These are phyloP conservation scores for Cosmia trapezina DNA, from an alignment of 2,888 invertebrate genomes.

Conservation along the genomic window DNA sequence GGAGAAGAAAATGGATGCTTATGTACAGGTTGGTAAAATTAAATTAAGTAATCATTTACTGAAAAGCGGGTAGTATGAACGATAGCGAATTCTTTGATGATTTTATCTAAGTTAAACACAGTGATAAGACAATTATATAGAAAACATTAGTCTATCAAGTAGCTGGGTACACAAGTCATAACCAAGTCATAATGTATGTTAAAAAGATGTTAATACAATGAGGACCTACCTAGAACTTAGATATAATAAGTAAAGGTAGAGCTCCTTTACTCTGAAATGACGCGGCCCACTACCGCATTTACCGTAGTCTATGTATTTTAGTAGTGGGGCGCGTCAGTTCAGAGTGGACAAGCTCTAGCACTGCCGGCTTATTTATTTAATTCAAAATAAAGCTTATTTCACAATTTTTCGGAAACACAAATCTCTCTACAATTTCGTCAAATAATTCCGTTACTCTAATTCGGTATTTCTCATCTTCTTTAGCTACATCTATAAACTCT, in stretches of 20 bases:
- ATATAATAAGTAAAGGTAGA: neutral
- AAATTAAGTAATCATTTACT: neutral
- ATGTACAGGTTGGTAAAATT: no score
- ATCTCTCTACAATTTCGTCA: slow-evolving; percentile 90
- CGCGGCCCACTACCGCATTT: no score
- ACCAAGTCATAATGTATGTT: slow-evolving; percentile 6
- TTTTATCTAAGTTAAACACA: slow-evolving; percentile 32
- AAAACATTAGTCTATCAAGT: slow-evolving; percentile 6
- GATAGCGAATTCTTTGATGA: no score
- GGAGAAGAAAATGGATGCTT: neutral
- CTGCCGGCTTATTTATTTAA: neutral
- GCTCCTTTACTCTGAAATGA: no score
- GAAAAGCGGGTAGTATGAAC: neutral
- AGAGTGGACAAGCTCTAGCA: neutral
- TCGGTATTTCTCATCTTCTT: slow-evolving; percentile 75
- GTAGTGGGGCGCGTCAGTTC: no score
- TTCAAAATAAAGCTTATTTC: slow-evolving; percentile 5
- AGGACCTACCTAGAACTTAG: no score
- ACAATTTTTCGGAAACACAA: slow-evolving; percentile 63
- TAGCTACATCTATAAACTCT: slow-evolving; percentile 78
- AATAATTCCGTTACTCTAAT: slow-evolving; percentile 88
- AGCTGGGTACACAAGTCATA: slow-evolving; percentile 7
- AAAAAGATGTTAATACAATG: neutral
- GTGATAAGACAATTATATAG: slow-evolving; percentile 3
- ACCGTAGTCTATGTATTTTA: no score